Base-by-base conservation (phyloP, 2,888 invertebrate genomes). In the Xanthorhoe spadicearia region DNA sequence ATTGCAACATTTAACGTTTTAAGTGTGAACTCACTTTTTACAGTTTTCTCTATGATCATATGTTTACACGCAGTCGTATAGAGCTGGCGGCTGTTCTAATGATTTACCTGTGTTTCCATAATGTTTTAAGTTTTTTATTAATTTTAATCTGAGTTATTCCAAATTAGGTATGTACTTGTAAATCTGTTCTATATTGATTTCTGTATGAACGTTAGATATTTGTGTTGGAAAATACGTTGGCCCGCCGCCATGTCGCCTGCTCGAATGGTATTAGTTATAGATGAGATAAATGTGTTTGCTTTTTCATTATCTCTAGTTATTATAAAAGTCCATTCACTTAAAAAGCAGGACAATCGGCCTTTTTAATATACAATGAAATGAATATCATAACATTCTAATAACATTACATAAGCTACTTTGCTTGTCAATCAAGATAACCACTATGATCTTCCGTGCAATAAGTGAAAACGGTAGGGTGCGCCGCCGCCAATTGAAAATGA, bases 191-290 rank as follows among this genome's bases (percentile, higher is more conserved):
- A 50, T 58, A 32, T 50, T 15, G 43, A 52, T 23, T 23, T 17
- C 28, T 19, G 19, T 28, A n/a, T 13, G 8, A 61, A 53, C 38
- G 19, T 61, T 61, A 23, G n/a, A n/a, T n/a, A n/a, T n/a, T n/a
- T 35, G 49, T 28, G 38, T 32, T 54, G 38, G 8, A 13, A n/a
- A n/a, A 35, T 52, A 17, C 23, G 51, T 55, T 65, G 59, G 65
- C 65, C 28, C 60, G 65, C 55, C 65, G 18, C 51, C 32, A 43
- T 57, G 65, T 60, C 65, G 65, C 65, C 60, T 2, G 49, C 32
- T 46, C 19, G 17, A 50, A 51, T 64, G 53, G 50, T 32, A 43
- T 54, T 59, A 38, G 3, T 38, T 51, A 51, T 23, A 50, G 18
- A 59, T 53, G 35, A 59, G 38, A 64, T 53, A 18, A 53, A 52